Evolutionary conservation across 2,113 vertebrate species (phyloP).

Genomic region (Tachycineta bicolor): DNA sequence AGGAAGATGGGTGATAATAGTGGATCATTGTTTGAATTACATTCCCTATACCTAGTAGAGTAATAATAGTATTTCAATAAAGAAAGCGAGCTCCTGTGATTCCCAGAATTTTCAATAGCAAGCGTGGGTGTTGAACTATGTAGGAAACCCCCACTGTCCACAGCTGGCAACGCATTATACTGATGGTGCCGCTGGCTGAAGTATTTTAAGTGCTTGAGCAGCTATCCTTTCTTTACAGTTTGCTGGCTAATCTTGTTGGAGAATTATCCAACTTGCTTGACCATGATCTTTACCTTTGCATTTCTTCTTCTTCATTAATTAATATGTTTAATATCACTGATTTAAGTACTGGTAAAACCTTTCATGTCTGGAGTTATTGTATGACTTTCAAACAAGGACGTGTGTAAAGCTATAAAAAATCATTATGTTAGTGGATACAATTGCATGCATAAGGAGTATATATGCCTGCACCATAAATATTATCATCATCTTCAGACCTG

Average conservation of each 20-base stretch:
- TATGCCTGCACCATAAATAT: neutral
- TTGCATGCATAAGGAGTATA: neutral
- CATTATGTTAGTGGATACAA: neutral
- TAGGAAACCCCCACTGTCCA: neutral
- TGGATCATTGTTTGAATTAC: neutral
- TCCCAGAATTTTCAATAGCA: neutral
- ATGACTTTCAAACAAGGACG: neutral
- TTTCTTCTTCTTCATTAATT: neutral
- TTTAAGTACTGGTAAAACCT: neutral
- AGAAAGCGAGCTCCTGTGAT: neutral
- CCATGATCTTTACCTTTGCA: neutral
- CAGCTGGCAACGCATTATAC: neutral
- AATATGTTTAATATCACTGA: neutral
- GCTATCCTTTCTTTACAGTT: neutral
- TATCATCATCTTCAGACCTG: neutral
- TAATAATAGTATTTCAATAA: neutral
- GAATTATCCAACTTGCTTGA: neutral
- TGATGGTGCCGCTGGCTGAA: neutral
- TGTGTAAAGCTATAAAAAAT: neutral
- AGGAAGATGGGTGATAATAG: neutral
- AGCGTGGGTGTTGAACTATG: neutral
- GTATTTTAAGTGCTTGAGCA: neutral
- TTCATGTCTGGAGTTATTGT: neutral
- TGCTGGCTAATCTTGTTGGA: neutral
- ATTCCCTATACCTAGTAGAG: neutral